Conservation (phyloP, 1,140 invertebrate genomes). For the Euwallacea similis region DNA sequence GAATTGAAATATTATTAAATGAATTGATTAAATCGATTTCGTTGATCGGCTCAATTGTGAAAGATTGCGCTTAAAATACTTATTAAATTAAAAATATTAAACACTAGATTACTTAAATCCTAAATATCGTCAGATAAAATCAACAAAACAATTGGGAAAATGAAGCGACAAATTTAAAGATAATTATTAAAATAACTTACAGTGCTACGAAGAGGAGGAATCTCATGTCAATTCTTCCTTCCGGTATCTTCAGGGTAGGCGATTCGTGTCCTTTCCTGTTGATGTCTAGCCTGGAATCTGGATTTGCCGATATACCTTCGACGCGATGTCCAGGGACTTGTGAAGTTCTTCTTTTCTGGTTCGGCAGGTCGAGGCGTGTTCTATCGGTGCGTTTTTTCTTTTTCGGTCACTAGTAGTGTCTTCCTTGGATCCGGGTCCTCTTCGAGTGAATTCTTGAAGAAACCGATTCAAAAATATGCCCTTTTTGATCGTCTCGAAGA, state of each 20-base stretch:
- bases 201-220: background rate
- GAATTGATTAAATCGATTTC: too few species aligned
- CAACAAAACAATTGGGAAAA: too few species aligned
- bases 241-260: background rate
- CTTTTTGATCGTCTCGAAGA: constrained; percentile 16
- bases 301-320: background rate
- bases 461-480: background rate
- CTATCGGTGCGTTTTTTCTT: background rate
- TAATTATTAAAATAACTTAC: too few species aligned
- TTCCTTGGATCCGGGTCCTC: background rate
- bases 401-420: background rate
- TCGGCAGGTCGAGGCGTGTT: background rate
- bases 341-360: background rate
- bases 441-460: background rate
- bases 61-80: too few species aligned
- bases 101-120: too few species aligned
- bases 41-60: too few species aligned
- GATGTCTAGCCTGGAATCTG: background rate
- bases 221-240: constrained; percentile 1
- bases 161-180: too few species aligned
- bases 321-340: background rate
- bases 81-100: too few species aligned
- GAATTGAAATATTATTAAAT: too few species aligned
- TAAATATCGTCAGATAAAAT: too few species aligned
- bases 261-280: background rate